Evolutionary conservation across 2,888 invertebrate genomes (phyloP), one percentile per base, ranked within the genome.

Genomic region (Synergus laeviventris): DNA sequence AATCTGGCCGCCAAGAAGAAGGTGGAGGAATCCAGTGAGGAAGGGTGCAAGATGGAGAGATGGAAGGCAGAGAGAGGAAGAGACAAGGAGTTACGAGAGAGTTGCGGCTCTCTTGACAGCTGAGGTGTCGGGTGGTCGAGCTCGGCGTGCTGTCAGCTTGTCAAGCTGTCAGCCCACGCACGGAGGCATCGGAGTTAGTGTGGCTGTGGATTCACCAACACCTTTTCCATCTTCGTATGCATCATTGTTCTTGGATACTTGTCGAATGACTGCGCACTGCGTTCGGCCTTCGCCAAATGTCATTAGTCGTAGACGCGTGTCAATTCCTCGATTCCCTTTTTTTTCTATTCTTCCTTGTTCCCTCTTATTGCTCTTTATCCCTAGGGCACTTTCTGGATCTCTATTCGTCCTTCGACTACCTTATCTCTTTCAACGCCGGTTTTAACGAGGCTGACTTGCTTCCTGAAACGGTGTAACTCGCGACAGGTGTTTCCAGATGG

Each of bases 151-250:
- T 88, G 89, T 89, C 89, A 90, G 87, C 87, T 87, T 89, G 89
- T 90, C 89, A 88, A 84, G 76, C 87, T 88, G 89, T 89, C 89
- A 88, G 89, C 90, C 90, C 89, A 90, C 89, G 90, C 89, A 89
- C 89, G 88, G 86, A 86, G 88, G 87, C 87, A 87, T 82, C 85
- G 85, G 81, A 81, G 82, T 74, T 77, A 62, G 62, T 74, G 39
- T 74, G 73, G 60, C 49, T 74, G 75, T 56, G 76, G 74, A 81
- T 76, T 49, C 31, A 70, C 70, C 36, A 70, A 70, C 70, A 70
- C 49, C 70, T 49, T 81, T 78, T 75, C 79, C 77, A 74, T 76
- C 76, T 74, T 62, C 62, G 49, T 24, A 49, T 49, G 21, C 42
- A 70, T 49, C 31, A 49, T 70, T 70, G 70, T 70, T 31, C 31